Conservation (phyloP, 2,113 vertebrate species). For the Serilophus lunatus region DNA sequence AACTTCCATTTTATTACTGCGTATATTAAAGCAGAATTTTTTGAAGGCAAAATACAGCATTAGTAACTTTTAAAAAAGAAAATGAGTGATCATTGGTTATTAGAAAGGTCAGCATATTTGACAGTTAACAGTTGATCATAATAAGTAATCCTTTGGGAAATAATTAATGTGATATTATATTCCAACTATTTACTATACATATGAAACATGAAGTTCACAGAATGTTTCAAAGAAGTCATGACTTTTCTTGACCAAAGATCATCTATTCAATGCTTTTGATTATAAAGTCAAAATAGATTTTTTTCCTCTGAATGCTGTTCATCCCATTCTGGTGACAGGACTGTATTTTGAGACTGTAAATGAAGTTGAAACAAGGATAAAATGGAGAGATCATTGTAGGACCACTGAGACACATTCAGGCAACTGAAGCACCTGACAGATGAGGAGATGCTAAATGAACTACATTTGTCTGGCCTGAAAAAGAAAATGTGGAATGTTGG, state of each 20-base stretch:
- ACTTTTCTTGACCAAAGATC: constrained; percentile 53
- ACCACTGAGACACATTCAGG: not conserved
- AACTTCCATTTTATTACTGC: not conserved
- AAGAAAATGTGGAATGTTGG: not conserved
- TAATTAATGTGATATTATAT: constrained; percentile 35
- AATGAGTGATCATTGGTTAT: not conserved
- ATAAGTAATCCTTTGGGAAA: constrained; percentile 10
- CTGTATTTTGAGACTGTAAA: not conserved
- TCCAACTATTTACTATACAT: constrained; percentile 19
- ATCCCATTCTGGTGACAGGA: not conserved
- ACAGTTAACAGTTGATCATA: not conserved
- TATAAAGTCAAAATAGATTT: constrained; percentile 40
- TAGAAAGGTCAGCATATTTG: constrained; percentile 26
- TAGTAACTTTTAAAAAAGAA: not conserved
- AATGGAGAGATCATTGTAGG: not conserved
- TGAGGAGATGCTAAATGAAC: not conserved
- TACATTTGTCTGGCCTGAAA: not conserved
- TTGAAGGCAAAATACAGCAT: not conserved
- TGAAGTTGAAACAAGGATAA: not conserved
- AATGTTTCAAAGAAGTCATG: constrained; percentile 43
- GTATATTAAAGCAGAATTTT: not conserved
- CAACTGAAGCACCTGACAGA: not conserved
- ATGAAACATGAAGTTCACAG: constrained; percentile 14
- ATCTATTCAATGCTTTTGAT: constrained; percentile 43
- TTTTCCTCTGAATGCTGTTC: not conserved